Conservation (phyloP, 2,797 vertebrate species). For the Morus bassanus region DNA sequence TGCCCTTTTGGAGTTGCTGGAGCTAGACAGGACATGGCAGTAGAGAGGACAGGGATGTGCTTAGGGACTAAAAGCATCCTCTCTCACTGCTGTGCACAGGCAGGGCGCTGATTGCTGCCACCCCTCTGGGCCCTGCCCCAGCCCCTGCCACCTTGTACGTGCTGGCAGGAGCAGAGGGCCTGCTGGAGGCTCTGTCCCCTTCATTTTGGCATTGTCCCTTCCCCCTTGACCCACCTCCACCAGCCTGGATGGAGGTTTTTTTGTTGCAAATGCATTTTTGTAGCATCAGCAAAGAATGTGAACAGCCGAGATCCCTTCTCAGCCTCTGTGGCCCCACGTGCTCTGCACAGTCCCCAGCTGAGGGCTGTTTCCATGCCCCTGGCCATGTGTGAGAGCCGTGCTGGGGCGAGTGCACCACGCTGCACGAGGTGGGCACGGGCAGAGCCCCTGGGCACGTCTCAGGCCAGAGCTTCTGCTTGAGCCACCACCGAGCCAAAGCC, state of each 20-base stretch:
- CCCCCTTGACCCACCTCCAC: neutral
- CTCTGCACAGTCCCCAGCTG: neutral
- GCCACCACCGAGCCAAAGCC: neutral
- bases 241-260: accelerated
- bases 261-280: too few relatives aligned
- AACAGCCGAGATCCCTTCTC: neutral
- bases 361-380: neutral
- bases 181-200: neutral
- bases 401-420: accelerated
- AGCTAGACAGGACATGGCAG: accelerated
- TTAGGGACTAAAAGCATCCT: neutral
- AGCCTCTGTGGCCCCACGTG: neutral
- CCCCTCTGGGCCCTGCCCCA: neutral
- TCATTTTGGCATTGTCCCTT: neutral
- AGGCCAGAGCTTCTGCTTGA: too few relatives aligned
- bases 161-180: neutral
- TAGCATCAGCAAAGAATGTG: neutral
- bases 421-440: neutral
- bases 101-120: neutral
- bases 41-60: neutral
- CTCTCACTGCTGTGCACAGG: neutral
- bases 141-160: neutral
- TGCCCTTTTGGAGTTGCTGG: neutral
- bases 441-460: neutral
- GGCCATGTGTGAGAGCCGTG: neutral